Conservation (phyloP, 2,797 vertebrate genomes). For the Garrulus glandarius region DNA sequence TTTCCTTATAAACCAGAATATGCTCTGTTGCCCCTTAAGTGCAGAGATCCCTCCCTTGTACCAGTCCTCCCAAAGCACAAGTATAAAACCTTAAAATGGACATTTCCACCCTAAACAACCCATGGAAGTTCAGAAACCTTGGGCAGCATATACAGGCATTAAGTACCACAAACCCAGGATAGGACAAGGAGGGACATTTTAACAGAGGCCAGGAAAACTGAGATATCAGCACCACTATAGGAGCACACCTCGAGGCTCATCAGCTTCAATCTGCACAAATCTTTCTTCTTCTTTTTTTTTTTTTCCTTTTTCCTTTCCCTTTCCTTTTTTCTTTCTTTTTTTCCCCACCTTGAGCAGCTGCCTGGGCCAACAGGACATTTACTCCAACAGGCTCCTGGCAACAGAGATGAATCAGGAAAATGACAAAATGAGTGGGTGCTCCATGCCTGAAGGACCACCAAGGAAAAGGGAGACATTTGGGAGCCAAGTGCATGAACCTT, state of each 20-base stretch:
- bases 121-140: background rate
- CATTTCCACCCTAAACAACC: background rate
- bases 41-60: background rate
- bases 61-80: background rate
- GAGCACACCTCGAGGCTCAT: background rate
- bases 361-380: background rate
- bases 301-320: background rate
- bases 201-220: background rate
- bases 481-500: slow-evolving; percentile 2
- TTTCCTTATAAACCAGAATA: background rate
- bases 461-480: background rate
- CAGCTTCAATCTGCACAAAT: background rate
- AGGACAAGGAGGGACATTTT: background rate
- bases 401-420: background rate
- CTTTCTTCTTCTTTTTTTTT: background rate
- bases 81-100: background rate
- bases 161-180: fast-evolving
- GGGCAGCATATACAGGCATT: fast-evolving
- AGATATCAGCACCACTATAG: background rate
- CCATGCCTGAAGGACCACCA: background rate
- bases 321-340: background rate
- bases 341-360: background rate
- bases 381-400: background rate
- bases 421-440: background rate
- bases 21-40: background rate